These are phyloP conservation scores for Muscicapa striata DNA, from an alignment of 2,797 vertebrate species.

Conservation along the genomic window DNA sequence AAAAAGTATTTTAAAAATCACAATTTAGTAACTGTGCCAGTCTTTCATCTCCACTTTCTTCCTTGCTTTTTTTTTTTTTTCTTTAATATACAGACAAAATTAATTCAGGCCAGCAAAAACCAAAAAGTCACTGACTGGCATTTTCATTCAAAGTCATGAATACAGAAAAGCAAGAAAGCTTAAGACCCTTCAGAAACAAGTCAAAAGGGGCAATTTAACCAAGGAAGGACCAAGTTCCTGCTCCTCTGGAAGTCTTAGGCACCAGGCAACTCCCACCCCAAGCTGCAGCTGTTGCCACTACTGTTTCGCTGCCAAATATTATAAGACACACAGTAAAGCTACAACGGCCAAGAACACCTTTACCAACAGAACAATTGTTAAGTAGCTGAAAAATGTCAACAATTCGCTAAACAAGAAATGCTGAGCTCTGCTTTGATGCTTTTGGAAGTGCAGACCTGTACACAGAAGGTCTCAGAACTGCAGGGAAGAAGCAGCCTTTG, in stretches of 20 bases:
- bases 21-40: not conserved
- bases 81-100: not conserved
- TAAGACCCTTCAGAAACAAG: not conserved
- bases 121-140: not conserved
- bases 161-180: not conserved
- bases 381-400: not conserved
- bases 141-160: not conserved
- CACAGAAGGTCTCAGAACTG: not conserved
- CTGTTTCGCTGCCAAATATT: not conserved
- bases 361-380: not conserved
- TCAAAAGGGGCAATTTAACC: not conserved
- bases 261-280: not conserved
- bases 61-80: not conserved
- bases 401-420: not conserved
- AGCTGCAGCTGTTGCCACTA: slow-evolving; percentile 30
- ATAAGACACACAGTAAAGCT: not conserved
- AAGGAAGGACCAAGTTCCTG: not conserved
- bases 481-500: not conserved
- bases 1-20: not conserved
- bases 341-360: slow-evolving; percentile 36
- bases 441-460: slow-evolving; percentile 38
- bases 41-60: not conserved
- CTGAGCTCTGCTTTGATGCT: not conserved
- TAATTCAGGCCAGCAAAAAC: not conserved
- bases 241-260: not conserved